A percentile compares a stretch with the other conserved stretches of the same genome.
These are phyloP conservation scores for Stichopus chloronotus DNA, from an alignment of 35 echinoderm and acorn worm genomes.

Conservation along the genomic window DNA sequence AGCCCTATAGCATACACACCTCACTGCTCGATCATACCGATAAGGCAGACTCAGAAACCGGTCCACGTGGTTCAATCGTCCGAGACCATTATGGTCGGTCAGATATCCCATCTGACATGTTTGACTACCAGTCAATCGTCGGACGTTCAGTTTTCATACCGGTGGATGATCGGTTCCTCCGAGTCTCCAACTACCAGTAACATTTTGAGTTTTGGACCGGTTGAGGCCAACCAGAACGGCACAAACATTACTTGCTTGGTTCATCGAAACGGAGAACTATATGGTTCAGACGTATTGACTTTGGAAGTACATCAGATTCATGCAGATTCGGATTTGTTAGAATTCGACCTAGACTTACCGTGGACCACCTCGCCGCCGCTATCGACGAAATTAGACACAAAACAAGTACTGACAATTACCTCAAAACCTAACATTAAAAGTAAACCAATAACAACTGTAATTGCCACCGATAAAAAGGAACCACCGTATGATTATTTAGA, in stretches of 20 bases:
- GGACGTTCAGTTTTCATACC: not conserved
- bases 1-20: conserved; percentile 21
- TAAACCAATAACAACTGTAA: not conserved
- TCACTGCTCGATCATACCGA: conserved; percentile 40
- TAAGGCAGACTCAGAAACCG: conserved; percentile 37
- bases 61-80: conserved; percentile 1
- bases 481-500: not conserved
- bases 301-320: not conserved
- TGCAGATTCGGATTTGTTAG: not conserved
- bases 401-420: not conserved
- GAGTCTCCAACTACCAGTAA: not conserved
- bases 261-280: not conserved
- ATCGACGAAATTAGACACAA: not conserved
- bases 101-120: conserved; percentile 27
- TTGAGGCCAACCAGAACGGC: not conserved
- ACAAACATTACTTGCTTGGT: conserved; percentile 31
- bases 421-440: not conserved
- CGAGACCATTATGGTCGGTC: not conserved
- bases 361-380: not conserved
- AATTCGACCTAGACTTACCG: not conserved
- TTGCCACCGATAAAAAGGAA: not conserved
- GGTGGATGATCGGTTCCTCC: conserved; percentile 18
- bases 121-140: conserved; percentile 21
- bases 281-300: not conserved
- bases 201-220: conserved; percentile 33